Conservation (phyloP, 2,113 vertebrate species). For the Ciconia boyciana region DNA sequence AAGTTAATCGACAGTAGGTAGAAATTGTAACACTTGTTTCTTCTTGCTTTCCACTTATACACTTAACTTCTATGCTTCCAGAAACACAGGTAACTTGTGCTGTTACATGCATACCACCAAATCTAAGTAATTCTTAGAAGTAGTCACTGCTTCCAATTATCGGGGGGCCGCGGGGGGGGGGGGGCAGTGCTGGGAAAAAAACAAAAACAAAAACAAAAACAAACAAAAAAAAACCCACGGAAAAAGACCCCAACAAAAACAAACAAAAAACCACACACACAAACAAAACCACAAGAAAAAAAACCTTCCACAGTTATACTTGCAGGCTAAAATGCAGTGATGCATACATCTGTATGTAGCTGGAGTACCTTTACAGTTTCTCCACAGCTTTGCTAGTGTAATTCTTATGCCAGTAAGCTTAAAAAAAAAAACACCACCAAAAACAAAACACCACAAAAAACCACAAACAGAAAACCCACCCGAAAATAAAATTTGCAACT, state of each 20-base stretch:
- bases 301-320: rapidly evolving
- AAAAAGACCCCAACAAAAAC: too few species aligned
- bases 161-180: too few species aligned
- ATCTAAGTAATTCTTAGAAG: neutral
- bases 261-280: too few species aligned
- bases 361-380: neutral
- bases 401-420: neutral
- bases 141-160: neutral
- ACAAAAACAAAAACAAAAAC: neutral
- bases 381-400: neutral
- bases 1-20: neutral
- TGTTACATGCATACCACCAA: neutral
- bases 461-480: neutral
- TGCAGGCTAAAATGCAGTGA: neutral
- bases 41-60: neutral
- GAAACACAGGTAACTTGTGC: neutral
- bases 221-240: too few species aligned
- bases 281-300: neutral
- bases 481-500: neutral
- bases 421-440: neutral
- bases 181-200: neutral
- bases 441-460: neutral
- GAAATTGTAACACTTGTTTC: neutral
- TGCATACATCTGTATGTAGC: neutral
- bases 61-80: neutral